Percentiles rank a stretch among this genome's conserved stretches.
Conservation (phyloP, 2,797 vertebrate genomes). For the Sebastes oblongus region DNA sequence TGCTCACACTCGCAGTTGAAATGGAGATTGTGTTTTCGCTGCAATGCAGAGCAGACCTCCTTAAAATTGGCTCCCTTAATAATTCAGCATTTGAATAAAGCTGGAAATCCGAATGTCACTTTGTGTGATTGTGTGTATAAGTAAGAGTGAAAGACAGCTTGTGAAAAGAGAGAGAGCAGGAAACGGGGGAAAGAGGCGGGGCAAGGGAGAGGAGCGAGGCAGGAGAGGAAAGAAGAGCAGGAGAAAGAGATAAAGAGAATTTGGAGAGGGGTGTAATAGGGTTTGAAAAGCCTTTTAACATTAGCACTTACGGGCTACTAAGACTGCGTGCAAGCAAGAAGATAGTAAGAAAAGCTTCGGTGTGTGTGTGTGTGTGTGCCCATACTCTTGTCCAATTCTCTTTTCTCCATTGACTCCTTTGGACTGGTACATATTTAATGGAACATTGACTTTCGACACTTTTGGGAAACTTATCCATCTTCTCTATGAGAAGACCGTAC, state of each 20-base stretch:
- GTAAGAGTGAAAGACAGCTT: constrained; percentile 19
- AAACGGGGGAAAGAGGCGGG: background rate
- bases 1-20: constrained; percentile 43
- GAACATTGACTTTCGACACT: background rate
- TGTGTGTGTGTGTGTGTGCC: background rate
- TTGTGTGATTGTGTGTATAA: constrained; percentile 27
- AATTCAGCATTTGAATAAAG: constrained; percentile 64
- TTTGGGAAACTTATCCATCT: background rate
- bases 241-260: constrained; percentile 17
- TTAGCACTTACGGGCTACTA: background rate
- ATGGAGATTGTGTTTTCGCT: constrained; percentile 61
- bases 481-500: background rate
- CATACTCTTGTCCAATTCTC: background rate
- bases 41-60: constrained; percentile 45
- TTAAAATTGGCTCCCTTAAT: constrained; percentile 64
- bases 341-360: background rate
- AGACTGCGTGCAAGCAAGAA: constrained; percentile 13
- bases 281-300: constrained; percentile 39
- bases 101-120: constrained; percentile 39
- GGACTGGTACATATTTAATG: background rate
- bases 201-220: background rate
- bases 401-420: background rate
- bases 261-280: constrained; percentile 20
- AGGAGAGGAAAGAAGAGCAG: background rate
- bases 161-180: background rate